Base-by-base conservation (phyloP, 1,140 invertebrate species). In the Pseudoatta argentina region DNA sequence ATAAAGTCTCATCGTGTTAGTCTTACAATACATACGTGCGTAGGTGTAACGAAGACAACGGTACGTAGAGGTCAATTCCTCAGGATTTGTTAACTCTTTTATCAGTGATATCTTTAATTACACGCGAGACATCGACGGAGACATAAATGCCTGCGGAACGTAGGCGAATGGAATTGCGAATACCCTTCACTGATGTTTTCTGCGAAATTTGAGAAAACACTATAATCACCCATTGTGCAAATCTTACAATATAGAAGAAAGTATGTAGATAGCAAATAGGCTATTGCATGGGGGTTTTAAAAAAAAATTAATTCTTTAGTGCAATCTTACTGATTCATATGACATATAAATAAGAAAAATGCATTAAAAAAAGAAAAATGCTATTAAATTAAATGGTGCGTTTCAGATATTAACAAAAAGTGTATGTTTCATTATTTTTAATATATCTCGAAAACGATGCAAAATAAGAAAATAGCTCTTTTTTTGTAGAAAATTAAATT, bases 31-130 rank as follows among this genome's bases (percentile, higher is more conserved):
- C 34, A 21, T 14, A 34, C 18, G 64, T 30, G 66, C 67, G 79
- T 82, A 69, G 79, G 78, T 44, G 51, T 72, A 44, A 82, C 24
- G 24, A 53, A 73, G 21, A 59, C 78, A 82, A 57, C 64, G 21
- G 51, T 57, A 27, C 10, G 18, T 73, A 72, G 30, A 77, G n/a
- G 21, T 21, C 7, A 71, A 18, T 44, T 16, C 30, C 18, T 34
- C 21, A 18, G 53, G 18, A 44, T 51, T 44, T 21, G 34, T 59
- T 72, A 27, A 48, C 67, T 44, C 7, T 59, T 69, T 79, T 82
- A 72, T 82, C 67, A 72, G 18, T 21, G 24, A 72, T 82, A 82
- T 73, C 53, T 82, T 34, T 73, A 73, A 82, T 82, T 30, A 53
- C 24, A 24, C 30, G 39, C 63, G 48, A 14, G 30, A 66, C 63